A percentile compares a stretch with the other conserved stretches of the same genome.
Conservation (phyloP, 2,888 invertebrate species). For the Rhaphigaster nebulosa region DNA sequence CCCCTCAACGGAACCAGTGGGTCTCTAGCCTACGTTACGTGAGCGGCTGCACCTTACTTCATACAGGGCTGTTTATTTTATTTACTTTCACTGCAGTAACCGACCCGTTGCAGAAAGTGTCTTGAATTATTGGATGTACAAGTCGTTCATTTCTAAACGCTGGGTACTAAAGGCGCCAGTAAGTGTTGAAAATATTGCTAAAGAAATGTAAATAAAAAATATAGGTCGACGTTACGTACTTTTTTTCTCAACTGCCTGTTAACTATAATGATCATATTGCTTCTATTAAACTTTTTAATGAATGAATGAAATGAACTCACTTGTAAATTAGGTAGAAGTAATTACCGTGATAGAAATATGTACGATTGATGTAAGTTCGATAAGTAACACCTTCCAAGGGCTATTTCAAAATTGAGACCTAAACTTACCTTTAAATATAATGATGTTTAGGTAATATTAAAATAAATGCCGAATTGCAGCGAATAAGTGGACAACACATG, state of each 20-base stretch:
- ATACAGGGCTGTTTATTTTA: neutral
- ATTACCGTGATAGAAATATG: too few species aligned
- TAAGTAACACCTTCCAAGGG: too few species aligned
- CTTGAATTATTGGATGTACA: neutral
- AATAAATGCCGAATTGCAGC: too few species aligned
- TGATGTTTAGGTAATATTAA: too few species aligned
- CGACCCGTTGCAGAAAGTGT: neutral
- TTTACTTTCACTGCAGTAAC: neutral
- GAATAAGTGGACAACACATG: too few species aligned
- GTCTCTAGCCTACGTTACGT: neutral
- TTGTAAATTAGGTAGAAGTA: too few species aligned
- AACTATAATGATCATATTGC: neutral
- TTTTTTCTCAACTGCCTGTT: neutral
- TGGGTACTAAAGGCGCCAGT: neutral
- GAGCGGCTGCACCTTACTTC: neutral
- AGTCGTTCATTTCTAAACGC: neutral
- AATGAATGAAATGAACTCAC: too few species aligned
- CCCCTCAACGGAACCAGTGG: neutral
- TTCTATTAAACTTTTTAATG: too few species aligned
- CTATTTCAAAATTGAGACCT: too few species aligned
- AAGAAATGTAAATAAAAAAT: neutral
- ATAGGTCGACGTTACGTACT: neutral
- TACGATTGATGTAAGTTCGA: too few species aligned
- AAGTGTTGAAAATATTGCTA: neutral
- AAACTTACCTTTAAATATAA: too few species aligned